A percentile compares a stretch with the other conserved stretches of the same genome.
These are phyloP conservation scores for Papilio protenor DNA, from an alignment of 2,888 invertebrate species.

Conservation along the genomic window DNA sequence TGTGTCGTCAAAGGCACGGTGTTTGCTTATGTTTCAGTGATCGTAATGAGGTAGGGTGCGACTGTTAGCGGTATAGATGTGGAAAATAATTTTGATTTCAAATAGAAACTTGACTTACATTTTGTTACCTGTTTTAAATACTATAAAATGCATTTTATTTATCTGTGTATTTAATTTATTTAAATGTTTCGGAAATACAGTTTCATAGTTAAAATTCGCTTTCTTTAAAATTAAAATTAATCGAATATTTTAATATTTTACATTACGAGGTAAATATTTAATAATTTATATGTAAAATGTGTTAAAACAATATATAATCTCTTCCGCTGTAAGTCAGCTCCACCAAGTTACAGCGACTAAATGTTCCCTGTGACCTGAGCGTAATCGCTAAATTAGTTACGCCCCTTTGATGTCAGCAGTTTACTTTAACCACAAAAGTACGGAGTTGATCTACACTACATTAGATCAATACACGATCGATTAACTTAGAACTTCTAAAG, in stretches of 20 bases:
- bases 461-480: too few species aligned
- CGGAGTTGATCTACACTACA: background rate
- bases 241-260: too few species aligned
- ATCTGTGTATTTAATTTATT: too few species aligned
- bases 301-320: background rate
- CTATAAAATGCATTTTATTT: too few species aligned
- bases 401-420: background rate
- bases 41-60: background rate
- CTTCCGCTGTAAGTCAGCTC: background rate
- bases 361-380: constrained; percentile 16
- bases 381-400: constrained; percentile 23
- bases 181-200: too few species aligned
- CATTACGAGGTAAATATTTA: too few species aligned
- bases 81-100: background rate
- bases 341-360: background rate
- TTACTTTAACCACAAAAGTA: constrained; percentile 1
- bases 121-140: too few species aligned
- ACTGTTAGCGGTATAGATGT: background rate
- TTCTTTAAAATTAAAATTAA: too few species aligned
- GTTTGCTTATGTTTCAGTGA: constrained; percentile 21
- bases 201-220: too few species aligned
- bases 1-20: constrained; percentile 19
- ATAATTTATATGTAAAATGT: background rate
- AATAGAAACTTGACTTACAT: too few species aligned
- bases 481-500: too few species aligned